A percentile compares a stretch with the other conserved stretches of the same genome.
phyloP scores from a whole-genome alignment of 2,888 invertebrate genomes.

The Formica aserva region DNA sequence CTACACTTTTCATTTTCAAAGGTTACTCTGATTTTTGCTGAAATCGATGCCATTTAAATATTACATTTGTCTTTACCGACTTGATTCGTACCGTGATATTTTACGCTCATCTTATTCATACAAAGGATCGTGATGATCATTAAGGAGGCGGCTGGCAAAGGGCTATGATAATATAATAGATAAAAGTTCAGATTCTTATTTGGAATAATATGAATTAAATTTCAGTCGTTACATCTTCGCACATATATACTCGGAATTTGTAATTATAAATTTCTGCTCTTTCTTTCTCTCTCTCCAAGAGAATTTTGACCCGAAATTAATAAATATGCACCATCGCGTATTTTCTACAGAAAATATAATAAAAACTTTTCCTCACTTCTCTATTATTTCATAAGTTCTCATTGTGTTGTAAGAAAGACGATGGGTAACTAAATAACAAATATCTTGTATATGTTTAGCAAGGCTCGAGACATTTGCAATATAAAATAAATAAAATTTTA shows the following conservation, averaged over 20 bases:
- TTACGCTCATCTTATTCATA: not conserved
- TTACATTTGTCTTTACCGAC: not conserved
- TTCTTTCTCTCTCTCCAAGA: not conserved
- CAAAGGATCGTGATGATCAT: constrained; percentile 20
- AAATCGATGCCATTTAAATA: constrained; percentile 10
- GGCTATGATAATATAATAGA: not conserved
- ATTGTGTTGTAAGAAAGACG: not conserved
- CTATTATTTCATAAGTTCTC: not conserved
- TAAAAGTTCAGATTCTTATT: not conserved
- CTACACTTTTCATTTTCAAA: constrained; percentile 1
- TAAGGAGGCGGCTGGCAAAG: not conserved
- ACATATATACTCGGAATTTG: not conserved
- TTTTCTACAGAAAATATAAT: not conserved
- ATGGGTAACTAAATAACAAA: not conserved
- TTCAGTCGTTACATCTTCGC: not conserved
- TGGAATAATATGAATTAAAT: not conserved
- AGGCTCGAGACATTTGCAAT: not conserved
- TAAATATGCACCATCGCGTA: not conserved
- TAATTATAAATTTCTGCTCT: not conserved
- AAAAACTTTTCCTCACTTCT: not conserved
- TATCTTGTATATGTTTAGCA: not conserved
- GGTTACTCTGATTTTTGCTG: not conserved
- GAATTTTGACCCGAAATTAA: not conserved
- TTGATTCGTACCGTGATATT: not conserved
- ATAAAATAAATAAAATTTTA: not conserved